Base-by-base conservation (phyloP, 2,888 invertebrate species). In the Dasysyrphus albostriatus region DNA sequence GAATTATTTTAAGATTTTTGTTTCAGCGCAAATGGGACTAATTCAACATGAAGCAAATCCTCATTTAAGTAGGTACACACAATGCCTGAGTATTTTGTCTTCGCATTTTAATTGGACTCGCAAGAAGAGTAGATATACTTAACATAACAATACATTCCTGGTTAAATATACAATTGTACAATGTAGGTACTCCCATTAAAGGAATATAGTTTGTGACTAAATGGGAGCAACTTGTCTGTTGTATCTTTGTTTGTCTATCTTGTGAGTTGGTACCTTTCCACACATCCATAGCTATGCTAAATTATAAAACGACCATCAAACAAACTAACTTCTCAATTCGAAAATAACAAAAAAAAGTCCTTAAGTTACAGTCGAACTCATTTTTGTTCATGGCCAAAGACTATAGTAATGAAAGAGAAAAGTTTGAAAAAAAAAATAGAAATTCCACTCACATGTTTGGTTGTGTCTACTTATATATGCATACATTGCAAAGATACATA, bases 341-440 rank as follows among this genome's bases (percentile, higher is more conserved):
- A 51, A 37, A 69, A 19, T 51, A 6, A 44, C 44, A 69, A 24
- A 24, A 69, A 37, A 51, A 37, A 24, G 69, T 54, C 69, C 51
- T 69, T n/a, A 51, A 54, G 54, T 42, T 54, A 69, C 24, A 69
- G 54, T n/a, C 54, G 54, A 54, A 42, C 69, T 69, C 54, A 69
- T 69, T 69, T 16, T 54, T 69, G 14, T 54, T 69, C 69, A 69
- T n/a, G 37, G 39, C n/a, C 54, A 54, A 51, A 54, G 39, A 47
- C 6, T 47, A 65, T 47, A 24, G 3, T 24, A 16, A 47, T 47
- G 29, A 65, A 44, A 63, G 58, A 72, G 16, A 54, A 12, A 54
- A 54, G 8, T 54, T 29, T 0, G 42, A 42, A 58, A 70, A 79
- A 34, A 16, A 58, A 9, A 39, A 42, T 58, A 67, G 67, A 19